Evolutionary conservation across 2,888 invertebrate species (phyloP).

Genomic region (Acrobasis suavella): DNA sequence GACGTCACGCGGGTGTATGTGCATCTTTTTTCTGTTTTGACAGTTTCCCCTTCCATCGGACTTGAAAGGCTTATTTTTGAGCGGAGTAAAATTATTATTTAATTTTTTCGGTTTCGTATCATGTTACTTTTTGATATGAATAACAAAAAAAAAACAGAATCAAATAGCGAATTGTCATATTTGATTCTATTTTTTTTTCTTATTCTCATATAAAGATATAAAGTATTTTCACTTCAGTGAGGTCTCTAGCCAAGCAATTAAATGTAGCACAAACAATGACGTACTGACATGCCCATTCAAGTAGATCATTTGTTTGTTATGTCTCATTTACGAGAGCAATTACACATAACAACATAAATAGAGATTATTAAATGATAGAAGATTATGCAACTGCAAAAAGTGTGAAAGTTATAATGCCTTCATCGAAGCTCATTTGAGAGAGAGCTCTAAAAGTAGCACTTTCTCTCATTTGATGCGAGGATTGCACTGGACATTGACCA

Average conservation of each 20-base stretch:
- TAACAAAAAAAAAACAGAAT: no score
- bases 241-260: not conserved
- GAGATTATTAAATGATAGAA: not conserved
- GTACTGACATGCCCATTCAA: not conserved
- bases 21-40: no score
- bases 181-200: no score
- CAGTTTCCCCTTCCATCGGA: no score
- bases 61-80: no score
- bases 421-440: conserved; percentile 18
- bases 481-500: conserved; percentile 15
- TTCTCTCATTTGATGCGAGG: conserved; percentile 15
- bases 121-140: no score
- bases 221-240: not conserved
- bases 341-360: conserved; percentile 4
- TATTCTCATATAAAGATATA: no score
- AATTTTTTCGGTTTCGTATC: no score
- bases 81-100: no score
- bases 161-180: no score
- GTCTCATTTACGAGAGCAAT: conserved; percentile 8
- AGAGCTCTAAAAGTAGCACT: conserved; percentile 21
- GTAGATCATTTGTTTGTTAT: not conserved
- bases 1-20: no score
- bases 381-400: conserved; percentile 17
- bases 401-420: conserved; percentile 20
- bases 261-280: not conserved